phyloP scores from a whole-genome alignment of 2,113 vertebrate genomes.

The Gopherus evgoodei region DNA sequence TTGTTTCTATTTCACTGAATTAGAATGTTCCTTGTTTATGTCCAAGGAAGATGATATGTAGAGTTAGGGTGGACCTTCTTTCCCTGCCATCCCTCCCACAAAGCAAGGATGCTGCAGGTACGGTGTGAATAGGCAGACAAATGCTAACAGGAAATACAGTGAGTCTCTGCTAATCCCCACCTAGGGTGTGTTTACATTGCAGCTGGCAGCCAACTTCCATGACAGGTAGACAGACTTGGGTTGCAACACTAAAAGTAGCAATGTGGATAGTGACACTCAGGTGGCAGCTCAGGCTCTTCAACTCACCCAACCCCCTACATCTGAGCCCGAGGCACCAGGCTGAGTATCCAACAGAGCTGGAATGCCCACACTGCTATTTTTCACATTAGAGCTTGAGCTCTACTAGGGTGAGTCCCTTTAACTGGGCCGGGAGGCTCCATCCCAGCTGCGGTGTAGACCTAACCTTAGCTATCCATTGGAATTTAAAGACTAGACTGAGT shows the following conservation, averaged over 20 bases:
- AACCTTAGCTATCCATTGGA: not conserved
- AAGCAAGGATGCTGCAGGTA: no score
- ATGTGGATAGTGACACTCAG: not conserved
- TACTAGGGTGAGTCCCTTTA: not conserved
- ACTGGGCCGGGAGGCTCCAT: no score
- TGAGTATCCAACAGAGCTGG: not conserved
- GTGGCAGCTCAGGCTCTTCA: not conserved
- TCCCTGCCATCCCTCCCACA: no score
- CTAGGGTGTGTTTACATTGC: not conserved
- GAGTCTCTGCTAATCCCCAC: no score
- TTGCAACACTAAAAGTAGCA: no score
- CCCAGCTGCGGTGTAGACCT: not conserved
- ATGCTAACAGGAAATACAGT: not conserved
- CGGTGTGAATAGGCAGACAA: not conserved
- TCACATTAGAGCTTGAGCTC: not conserved
- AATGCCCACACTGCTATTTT: not conserved
- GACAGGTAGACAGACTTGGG: not conserved
- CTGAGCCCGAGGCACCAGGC: no score
- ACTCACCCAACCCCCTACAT: not conserved
- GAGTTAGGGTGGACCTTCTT: not conserved
- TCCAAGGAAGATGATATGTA: no score
- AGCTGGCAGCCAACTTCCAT: not conserved
- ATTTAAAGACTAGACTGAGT: no score
- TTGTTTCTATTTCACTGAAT: not conserved
- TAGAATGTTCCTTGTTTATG: not conserved